These are phyloP conservation scores for Meiosimyza platycephala DNA, from an alignment of 2,888 invertebrate genomes.

Conservation along the genomic window DNA sequence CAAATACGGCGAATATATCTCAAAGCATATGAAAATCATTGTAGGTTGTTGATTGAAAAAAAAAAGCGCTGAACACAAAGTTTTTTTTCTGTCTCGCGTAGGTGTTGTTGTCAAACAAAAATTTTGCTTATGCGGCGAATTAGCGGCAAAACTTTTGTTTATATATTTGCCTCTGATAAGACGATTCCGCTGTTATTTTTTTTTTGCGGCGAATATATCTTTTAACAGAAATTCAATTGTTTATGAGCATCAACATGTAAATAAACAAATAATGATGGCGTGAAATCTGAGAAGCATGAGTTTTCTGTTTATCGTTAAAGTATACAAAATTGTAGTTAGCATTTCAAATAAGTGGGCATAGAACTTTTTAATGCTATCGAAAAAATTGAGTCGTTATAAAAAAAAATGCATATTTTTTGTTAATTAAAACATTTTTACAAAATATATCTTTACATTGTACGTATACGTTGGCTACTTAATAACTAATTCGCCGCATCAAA, in stretches of 20 bases:
- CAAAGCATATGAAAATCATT: slow-evolving; percentile 6
- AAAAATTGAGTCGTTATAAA: too few relatives aligned
- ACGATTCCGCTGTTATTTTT: neutral
- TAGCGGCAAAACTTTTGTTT: slow-evolving; percentile 13
- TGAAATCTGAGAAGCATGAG: neutral
- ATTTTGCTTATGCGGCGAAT: slow-evolving; percentile 22
- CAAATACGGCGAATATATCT: slow-evolving; percentile 15
- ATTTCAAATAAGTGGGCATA: too few relatives aligned
- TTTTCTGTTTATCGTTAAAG: too few relatives aligned
- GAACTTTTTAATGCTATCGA: too few relatives aligned
- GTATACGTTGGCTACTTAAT: too few relatives aligned
- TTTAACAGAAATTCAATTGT: neutral
- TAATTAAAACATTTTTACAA: too few relatives aligned
- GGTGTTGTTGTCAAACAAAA: slow-evolving; percentile 38
- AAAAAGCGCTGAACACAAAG: neutral
- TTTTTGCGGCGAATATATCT: slow-evolving; percentile 19
- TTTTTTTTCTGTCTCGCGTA: neutral
- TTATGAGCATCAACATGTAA: neutral
- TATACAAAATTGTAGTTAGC: too few relatives aligned
- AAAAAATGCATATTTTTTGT: too few relatives aligned
- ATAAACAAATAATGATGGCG: neutral
- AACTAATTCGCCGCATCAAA: too few relatives aligned
- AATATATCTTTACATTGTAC: too few relatives aligned
- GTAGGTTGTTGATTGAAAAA: neutral
- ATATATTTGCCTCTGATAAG: neutral